phyloP scores from a whole-genome alignment of 2,888 invertebrate genomes.

The Criorhina ranunculi region DNA sequence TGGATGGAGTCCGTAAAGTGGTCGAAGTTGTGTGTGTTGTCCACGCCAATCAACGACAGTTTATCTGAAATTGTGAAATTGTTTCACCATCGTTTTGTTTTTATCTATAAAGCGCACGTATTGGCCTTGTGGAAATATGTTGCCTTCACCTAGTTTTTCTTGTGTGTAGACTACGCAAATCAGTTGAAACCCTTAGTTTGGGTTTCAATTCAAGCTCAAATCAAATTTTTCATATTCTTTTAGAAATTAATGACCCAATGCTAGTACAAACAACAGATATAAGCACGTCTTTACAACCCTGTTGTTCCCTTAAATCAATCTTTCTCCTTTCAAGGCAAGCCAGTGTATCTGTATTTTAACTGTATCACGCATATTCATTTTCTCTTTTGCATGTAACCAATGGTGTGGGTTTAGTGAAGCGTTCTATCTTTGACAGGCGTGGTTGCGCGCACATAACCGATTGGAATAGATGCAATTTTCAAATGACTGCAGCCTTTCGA shows the following conservation, averaged over 20 bases:
- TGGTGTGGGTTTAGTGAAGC: conserved; percentile 31
- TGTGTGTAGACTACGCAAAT: too few species aligned
- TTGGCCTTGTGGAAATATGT: too few species aligned
- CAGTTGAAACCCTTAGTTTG: too few species aligned
- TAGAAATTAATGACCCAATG: too few species aligned
- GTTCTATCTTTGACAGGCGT: conserved; percentile 55
- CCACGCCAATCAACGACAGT: conserved; percentile 35
- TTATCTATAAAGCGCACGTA: conserved; percentile 1
- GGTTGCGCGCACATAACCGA: conserved; percentile 32
- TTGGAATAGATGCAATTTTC: conserved; percentile 24
- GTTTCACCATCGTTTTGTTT: conserved; percentile 11
- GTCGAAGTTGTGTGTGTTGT: conserved; percentile 1
- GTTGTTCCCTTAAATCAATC: too few species aligned
- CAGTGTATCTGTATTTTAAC: conserved; percentile 4
- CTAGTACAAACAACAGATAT: too few species aligned
- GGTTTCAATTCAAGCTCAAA: too few species aligned
- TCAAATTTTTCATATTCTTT: too few species aligned
- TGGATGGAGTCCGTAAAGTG: background rate
- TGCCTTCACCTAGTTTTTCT: too few species aligned
- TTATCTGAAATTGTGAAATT: conserved; percentile 21
- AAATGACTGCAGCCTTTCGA: conserved; percentile 39
- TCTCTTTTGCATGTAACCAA: conserved; percentile 1
- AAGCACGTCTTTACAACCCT: too few species aligned
- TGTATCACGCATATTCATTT: conserved; percentile 24
- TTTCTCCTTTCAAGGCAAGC: too few species aligned